These are phyloP conservation scores for Rhaphigaster nebulosa DNA, from an alignment of 2,888 invertebrate genomes.

Conservation along the genomic window DNA sequence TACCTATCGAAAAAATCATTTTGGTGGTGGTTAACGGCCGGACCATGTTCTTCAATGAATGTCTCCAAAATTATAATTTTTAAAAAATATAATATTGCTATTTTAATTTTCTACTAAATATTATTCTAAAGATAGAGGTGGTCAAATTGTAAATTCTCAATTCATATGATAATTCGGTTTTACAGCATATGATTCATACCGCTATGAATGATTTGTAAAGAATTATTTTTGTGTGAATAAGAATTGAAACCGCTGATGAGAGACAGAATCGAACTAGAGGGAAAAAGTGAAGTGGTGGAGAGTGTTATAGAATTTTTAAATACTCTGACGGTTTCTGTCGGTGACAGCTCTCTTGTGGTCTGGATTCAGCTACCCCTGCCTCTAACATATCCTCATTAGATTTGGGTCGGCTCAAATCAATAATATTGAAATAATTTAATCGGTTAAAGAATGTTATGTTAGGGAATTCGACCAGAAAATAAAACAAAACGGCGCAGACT, in stretches of 20 bases:
- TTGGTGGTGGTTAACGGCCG: too few species aligned
- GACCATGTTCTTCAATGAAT: too few species aligned
- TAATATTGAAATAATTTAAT: neutral
- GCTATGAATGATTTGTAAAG: neutral
- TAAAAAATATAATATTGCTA: neutral
- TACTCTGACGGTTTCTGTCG: conserved; percentile 14
- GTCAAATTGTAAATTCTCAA: neutral
- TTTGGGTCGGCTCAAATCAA: neutral
- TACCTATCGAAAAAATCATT: too few species aligned
- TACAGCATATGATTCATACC: neutral
- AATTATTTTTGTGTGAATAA: neutral
- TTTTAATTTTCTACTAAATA: neutral
- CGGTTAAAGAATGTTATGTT: neutral
- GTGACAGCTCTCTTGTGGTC: conserved; percentile 1
- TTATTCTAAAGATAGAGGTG: neutral
- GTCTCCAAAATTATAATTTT: too few species aligned
- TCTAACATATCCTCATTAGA: neutral
- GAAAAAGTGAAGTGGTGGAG: conserved; percentile 21
- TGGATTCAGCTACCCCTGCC: neutral
- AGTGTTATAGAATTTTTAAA: conserved; percentile 1
- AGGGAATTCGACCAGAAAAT: neutral
- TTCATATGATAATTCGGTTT: neutral
- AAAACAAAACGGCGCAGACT: neutral
- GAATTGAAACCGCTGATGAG: neutral
- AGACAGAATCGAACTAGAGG: neutral